Percentiles rank a stretch among this genome's conserved stretches.
Conservation (phyloP, 2,888 invertebrate species). For the Netelia inedita region DNA sequence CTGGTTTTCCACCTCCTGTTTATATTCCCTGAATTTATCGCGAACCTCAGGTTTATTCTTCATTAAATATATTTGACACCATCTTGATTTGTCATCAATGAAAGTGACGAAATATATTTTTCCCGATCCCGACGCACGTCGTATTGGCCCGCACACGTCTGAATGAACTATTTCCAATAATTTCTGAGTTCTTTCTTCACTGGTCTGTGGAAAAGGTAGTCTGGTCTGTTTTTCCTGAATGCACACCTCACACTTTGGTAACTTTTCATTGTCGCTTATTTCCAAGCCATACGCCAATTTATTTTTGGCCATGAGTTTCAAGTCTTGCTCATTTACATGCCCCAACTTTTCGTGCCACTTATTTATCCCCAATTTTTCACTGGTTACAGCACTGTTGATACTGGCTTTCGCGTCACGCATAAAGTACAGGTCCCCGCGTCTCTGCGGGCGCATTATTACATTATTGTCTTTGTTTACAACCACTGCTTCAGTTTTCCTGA, state of each 20-base stretch:
- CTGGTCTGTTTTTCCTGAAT: constrained; percentile 56
- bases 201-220: constrained; percentile 47
- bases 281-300: constrained; percentile 55
- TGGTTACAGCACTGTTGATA: constrained; percentile 28
- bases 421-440: constrained; percentile 57
- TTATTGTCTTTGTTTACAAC: constrained; percentile 44
- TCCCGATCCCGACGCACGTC: constrained; percentile 34
- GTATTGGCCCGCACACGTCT: constrained; percentile 65
- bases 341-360: constrained; percentile 61
- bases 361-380: constrained; percentile 33
- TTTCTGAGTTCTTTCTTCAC: constrained; percentile 52
- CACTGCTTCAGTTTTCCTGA: constrained; percentile 56
- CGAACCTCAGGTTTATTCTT: constrained; percentile 62
- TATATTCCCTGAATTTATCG: constrained; percentile 57
- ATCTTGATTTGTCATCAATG: constrained; percentile 67
- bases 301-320: constrained; percentile 56
- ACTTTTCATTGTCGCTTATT: constrained; percentile 7
- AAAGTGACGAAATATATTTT: constrained; percentile 66
- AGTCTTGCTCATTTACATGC: constrained; percentile 62
- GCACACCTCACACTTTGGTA: constrained; percentile 59
- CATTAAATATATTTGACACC: constrained; percentile 61
- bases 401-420: constrained; percentile 19
- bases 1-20: constrained; percentile 47
- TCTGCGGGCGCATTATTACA: constrained; percentile 41
- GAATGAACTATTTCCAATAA: constrained; percentile 72